Conservation (phyloP, 2,113 vertebrate species). For the Rhinogobius similis region DNA sequence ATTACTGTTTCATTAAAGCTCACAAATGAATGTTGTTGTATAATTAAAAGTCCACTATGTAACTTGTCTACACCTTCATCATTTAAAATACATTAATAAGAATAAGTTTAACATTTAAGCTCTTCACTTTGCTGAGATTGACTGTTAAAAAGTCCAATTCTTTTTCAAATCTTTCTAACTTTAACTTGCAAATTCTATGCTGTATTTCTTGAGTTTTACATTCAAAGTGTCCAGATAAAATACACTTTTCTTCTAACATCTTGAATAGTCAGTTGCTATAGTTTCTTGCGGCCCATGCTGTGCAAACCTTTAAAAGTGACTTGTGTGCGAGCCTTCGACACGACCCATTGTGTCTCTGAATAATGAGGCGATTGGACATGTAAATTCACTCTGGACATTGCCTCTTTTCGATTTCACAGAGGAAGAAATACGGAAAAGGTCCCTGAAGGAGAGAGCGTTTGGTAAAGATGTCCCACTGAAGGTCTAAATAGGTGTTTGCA, state of each 20-base stretch:
- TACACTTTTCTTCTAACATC: background rate
- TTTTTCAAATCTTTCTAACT: too few relatives aligned
- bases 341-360: background rate
- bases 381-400: background rate
- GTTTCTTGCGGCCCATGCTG: background rate
- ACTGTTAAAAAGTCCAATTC: too few relatives aligned
- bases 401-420: background rate
- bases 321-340: background rate
- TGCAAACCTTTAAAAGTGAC: background rate
- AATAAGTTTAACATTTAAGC: too few relatives aligned
- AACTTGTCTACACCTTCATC: too few relatives aligned
- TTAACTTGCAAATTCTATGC: too few relatives aligned
- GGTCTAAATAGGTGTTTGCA: conserved; percentile 19
- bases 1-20: background rate
- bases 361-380: background rate
- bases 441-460: background rate
- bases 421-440: background rate
- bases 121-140: too few relatives aligned
- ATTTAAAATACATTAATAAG: too few relatives aligned
- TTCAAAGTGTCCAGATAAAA: background rate
- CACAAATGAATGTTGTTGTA: background rate
- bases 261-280: background rate
- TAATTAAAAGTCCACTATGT: background rate
- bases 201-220: background rate
- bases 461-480: background rate